Evolutionary conservation across 2,888 invertebrate species (phyloP).

Genomic region (Epinotia brunnichana): DNA sequence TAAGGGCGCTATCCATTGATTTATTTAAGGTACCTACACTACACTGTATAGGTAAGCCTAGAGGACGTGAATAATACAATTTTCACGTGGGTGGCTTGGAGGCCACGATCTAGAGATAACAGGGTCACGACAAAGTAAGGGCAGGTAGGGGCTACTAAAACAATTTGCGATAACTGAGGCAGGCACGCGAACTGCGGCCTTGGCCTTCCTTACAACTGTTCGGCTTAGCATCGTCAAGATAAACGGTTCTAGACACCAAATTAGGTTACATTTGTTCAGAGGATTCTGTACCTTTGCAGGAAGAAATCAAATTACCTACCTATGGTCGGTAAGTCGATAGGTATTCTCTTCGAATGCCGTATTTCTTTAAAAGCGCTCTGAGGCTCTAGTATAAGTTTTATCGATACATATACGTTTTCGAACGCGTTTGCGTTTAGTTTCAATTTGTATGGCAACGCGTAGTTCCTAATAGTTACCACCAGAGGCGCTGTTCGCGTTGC

Average conservation of each 20-base stretch:
- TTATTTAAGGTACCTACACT: neutral
- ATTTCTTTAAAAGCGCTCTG: neutral
- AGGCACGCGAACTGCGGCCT: slow-evolving; percentile 69
- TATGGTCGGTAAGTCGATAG: neutral
- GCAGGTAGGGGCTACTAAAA: slow-evolving; percentile 52
- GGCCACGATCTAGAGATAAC: slow-evolving; percentile 22
- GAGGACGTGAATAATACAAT: neutral
- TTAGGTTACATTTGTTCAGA: slow-evolving; percentile 23
- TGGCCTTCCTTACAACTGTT: slow-evolving; percentile 63
- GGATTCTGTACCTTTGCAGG: slow-evolving; percentile 1
- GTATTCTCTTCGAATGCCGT: neutral
- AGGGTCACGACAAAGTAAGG: slow-evolving; percentile 60
- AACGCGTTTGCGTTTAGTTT: too few relatives aligned
- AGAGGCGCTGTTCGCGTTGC: too few relatives aligned
- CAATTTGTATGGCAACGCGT: too few relatives aligned
- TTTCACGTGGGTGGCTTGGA: slow-evolving; percentile 23
- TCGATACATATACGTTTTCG: too few relatives aligned
- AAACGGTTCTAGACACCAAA: slow-evolving; percentile 52
- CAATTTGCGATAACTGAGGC: slow-evolving; percentile 61
- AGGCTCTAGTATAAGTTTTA: too few relatives aligned
- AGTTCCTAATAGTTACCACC: too few relatives aligned
- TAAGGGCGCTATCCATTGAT: neutral
- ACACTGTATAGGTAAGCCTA: neutral
- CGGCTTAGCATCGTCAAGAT: slow-evolving; percentile 54
- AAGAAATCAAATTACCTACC: slow-evolving; percentile 8